Evolutionary conservation across 2,797 vertebrate genomes (phyloP).

Genomic region (Anguilla pacifica): DNA sequence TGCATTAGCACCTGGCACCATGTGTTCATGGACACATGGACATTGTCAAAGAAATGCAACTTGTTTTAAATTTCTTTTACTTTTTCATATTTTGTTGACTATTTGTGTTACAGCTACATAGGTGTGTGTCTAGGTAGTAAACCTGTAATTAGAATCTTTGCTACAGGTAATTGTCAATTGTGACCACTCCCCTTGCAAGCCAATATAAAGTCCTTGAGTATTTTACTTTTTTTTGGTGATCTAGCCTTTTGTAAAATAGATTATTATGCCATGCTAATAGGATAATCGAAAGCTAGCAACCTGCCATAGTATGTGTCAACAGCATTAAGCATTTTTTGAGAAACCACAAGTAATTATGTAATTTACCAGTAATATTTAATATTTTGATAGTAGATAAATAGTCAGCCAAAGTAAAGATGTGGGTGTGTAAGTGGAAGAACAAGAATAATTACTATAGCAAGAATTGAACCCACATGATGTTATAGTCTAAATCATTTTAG

Average conservation of each 20-base stretch:
- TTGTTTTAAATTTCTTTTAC: neutral
- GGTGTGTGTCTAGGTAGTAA: neutral
- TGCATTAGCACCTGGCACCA: neutral
- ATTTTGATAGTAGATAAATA: no score
- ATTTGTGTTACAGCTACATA: neutral
- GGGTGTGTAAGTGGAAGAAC: no score
- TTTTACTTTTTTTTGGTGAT: neutral
- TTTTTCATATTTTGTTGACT: neutral
- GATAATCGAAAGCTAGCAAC: neutral
- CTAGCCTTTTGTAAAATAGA: neutral
- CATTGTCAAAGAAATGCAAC: neutral
- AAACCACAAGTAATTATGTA: neutral
- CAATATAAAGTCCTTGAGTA: neutral
- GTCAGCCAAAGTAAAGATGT: no score
- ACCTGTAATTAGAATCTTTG: neutral
- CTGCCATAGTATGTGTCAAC: neutral
- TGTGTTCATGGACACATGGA: neutral
- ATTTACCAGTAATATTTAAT: neutral
- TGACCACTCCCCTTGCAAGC: neutral
- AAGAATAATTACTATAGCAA: no score
- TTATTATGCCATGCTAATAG: neutral
- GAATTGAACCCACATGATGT: no score
- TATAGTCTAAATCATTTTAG: no score
- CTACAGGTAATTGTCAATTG: neutral
- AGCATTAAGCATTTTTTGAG: neutral